Evolutionary conservation across 2,797 vertebrate species (phyloP), one percentile per base, ranked within the genome.

Genomic region (Argentina silus): DNA sequence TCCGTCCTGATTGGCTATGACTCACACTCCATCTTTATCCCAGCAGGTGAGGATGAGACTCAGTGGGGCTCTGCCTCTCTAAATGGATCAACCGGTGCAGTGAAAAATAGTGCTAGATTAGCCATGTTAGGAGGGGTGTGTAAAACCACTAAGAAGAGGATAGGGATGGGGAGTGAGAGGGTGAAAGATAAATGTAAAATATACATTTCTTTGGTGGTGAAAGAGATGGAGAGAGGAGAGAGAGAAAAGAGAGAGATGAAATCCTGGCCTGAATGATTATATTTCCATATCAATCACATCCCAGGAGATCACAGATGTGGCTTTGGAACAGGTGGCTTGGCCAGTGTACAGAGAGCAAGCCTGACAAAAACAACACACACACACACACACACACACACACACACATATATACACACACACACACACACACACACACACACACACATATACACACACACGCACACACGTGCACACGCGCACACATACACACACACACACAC

Each of bases 251-350:
- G 11, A 15, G 51, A 71, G 69, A 75, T 79, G 77, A 92, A 77
- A 79, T 91, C 89, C 87, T 87, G 92, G 90, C 87, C 88, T 84
- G 91, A 92, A 90, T 92, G 92, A 92, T 93, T 94, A 90, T 93
- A 94, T 95, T 94, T 95, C 93, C 93, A 94, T 94, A 94, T 94
- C 93, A 94, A 93, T 94, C 92, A 90, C 90, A 83, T 94, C 93
- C 90, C 92, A 75, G 89, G 93, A 93, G 93, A 93, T 92, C 91
- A 93, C 93, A 94, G 93, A 94, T 95, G 93, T 92, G 90, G 87
- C 87, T 87, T 80, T 89, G 90, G 89, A 94, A 93, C 93, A 94
- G 93, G 93, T 94, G 94, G 91, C 93, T 93, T 95, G 93, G 93
- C 91, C 82, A 80, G 83, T 78, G 87, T 91, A 93, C 93, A 93